A percentile compares a stretch with the other conserved stretches of the same genome.
phyloP scores from a whole-genome alignment of 2,797 vertebrate genomes.

The Acanthurus leucopareius region DNA sequence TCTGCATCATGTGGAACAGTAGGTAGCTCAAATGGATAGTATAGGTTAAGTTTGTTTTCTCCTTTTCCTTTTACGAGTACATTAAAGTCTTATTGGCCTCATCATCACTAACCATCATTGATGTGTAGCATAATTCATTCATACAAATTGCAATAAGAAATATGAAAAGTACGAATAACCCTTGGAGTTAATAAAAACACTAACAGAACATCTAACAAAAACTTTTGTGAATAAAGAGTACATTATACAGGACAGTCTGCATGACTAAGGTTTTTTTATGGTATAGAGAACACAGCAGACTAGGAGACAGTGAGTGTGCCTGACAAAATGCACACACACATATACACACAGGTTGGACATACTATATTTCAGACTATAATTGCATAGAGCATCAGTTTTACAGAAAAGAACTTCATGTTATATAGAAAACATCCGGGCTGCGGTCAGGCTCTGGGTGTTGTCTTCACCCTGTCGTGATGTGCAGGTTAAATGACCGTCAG shows the following conservation, averaged over 20 bases:
- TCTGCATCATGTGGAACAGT: not conserved
- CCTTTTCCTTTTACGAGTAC: too few relatives aligned
- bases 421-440: not conserved
- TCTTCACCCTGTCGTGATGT: conserved; percentile 5
- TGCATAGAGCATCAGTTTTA: conserved; percentile 2
- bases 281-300: too few relatives aligned
- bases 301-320: too few relatives aligned
- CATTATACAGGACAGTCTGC: too few relatives aligned
- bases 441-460: conserved; percentile 1
- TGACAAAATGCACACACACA: conserved; percentile 5
- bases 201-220: too few relatives aligned
- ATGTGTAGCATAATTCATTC: not conserved
- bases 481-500: conserved; percentile 12
- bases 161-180: not conserved
- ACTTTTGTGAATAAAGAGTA: too few relatives aligned
- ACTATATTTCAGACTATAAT: not conserved
- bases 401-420: not conserved
- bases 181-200: not conserved
- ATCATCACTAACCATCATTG: too few relatives aligned
- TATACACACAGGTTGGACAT: conserved; percentile 6
- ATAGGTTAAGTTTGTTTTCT: not conserved
- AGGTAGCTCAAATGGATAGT: not conserved
- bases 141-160: not conserved
- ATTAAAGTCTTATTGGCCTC: too few relatives aligned
- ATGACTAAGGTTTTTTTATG: too few relatives aligned